These are phyloP conservation scores for Drosophila jambulina DNA, from an alignment of 1,140 invertebrate species.

Conservation along the genomic window DNA sequence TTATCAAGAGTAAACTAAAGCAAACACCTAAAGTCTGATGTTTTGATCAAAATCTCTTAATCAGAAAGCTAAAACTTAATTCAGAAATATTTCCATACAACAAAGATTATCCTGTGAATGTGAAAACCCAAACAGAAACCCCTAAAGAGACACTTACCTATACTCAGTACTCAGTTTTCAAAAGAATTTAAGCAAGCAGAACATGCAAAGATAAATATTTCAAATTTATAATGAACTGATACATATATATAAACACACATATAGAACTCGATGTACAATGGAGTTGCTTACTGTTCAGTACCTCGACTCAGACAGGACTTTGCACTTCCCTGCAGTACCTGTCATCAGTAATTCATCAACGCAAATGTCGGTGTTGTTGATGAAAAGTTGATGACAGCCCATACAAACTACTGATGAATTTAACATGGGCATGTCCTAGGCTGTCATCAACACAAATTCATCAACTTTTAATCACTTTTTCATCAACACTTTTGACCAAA, in stretches of 20 bases:
- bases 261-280: constrained; percentile 43
- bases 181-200: constrained; percentile 51
- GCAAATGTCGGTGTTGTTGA: too few relatives aligned
- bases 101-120: not conserved
- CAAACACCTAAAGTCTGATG: constrained; percentile 1
- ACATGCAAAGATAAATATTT: constrained; percentile 52
- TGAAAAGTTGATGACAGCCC: too few relatives aligned
- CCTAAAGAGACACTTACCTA: constrained; percentile 17
- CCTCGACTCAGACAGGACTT: constrained; percentile 54
- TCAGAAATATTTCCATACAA: not conserved
- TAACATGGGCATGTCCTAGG: too few relatives aligned
- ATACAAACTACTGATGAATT: too few relatives aligned
- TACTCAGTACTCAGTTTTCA: constrained; percentile 57
- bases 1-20: not conserved
- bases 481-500: too few relatives aligned
- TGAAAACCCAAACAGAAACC: not conserved
- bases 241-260: constrained; percentile 69
- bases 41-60: constrained; percentile 2
- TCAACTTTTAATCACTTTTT: too few relatives aligned
- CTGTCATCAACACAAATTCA: too few relatives aligned
- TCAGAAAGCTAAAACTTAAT: not conserved
- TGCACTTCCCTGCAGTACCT: too few relatives aligned
- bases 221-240: constrained; percentile 78
- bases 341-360: too few relatives aligned
- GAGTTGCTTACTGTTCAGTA: constrained; percentile 60